phyloP scores from a whole-genome alignment of 1,140 invertebrate genomes.

The Penaeus vannamei region DNA sequence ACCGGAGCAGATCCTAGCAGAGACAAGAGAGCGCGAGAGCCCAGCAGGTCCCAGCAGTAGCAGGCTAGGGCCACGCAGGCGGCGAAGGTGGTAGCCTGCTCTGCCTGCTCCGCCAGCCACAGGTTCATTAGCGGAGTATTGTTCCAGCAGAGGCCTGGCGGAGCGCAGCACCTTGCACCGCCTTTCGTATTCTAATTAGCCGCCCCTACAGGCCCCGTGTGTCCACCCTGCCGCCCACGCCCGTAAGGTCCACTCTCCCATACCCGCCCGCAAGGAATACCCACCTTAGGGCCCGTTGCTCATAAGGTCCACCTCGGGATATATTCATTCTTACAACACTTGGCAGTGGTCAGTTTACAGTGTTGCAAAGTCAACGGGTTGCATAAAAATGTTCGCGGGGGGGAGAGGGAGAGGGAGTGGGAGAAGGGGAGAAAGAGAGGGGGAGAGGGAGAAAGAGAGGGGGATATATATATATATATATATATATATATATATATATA shows the following conservation, averaged over 20 bases:
- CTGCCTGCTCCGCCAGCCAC: too few species aligned
- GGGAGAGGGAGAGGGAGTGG: slow-evolving; percentile 4
- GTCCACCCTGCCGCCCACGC: slow-evolving; percentile 29
- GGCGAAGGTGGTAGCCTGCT: too few species aligned
- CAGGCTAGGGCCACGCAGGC: too few species aligned
- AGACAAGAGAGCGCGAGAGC: too few species aligned
- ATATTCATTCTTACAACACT: slow-evolving; percentile 26
- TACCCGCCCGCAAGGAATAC: background rate
- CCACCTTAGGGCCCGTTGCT: background rate
- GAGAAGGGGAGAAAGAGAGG: background rate
- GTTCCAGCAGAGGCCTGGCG: slow-evolving; percentile 49
- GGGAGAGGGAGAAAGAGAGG: background rate
- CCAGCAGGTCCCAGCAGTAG: too few species aligned
- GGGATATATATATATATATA: slow-evolving; percentile 37
- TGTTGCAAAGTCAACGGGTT: slow-evolving; percentile 52
- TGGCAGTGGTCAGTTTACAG: slow-evolving; percentile 52
- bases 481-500: slow-evolving; percentile 37
- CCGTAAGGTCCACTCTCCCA: slow-evolving; percentile 25
- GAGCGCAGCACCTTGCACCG: slow-evolving; percentile 53
- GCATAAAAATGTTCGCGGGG: slow-evolving; percentile 47
- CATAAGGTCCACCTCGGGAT: slow-evolving; percentile 7
- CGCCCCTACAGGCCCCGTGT: slow-evolving; percentile 1
- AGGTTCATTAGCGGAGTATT: slow-evolving; percentile 62
- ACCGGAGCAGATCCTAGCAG: too few species aligned
- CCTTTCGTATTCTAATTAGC: slow-evolving; percentile 63